Evolutionary conservation across 2,797 vertebrate genomes (phyloP), one percentile per base, ranked within the genome.

Genomic region (Tarsius wallacei): DNA sequence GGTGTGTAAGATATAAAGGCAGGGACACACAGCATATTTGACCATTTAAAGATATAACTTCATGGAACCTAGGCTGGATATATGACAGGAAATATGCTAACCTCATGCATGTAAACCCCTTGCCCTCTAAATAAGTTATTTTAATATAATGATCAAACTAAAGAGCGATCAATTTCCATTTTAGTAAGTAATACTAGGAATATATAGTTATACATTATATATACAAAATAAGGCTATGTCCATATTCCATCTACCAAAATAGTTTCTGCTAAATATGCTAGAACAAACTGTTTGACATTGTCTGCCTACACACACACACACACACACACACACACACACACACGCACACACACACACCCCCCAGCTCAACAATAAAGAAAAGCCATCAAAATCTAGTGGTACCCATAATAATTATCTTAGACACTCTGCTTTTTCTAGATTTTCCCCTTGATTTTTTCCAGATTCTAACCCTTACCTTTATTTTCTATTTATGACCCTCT

Each of bases 1-100:
- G 82, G 68, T 97, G 36, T 55, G 6, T 90, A 93, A 91, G 87
- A 95, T 57, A 94, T 31, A 61, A 95, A 91, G 61, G 42, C 66
- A 92, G 77, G 66, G 63, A 74, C 42, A 87, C 15, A 85, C 3
- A 53, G 94, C 66, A 80, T 26, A 84, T 36, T 63, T 87, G 53
- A 82, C 59, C 47, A 82, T 74, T 95, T 42, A 7, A 47, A 90
- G 51, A 78, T 53, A 68, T 11, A 94, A 74, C 42, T 66, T 28
- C 24, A 81, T 33, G 76, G 66, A 91, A 91, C 12, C 47, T 47
- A 68, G 59, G 31, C 24, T 85, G 93, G 61, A 71, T 47, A 63
- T 11, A 63, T 42, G 68, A 53, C 21, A 80, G 28, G 55, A 85
- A 93, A 87, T 57, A 59, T 2, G 47, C 14, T 49, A 95, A 73